Base-by-base conservation (phyloP, 2,888 invertebrate genomes). In the Eueremaeus valkanovi region DNA sequence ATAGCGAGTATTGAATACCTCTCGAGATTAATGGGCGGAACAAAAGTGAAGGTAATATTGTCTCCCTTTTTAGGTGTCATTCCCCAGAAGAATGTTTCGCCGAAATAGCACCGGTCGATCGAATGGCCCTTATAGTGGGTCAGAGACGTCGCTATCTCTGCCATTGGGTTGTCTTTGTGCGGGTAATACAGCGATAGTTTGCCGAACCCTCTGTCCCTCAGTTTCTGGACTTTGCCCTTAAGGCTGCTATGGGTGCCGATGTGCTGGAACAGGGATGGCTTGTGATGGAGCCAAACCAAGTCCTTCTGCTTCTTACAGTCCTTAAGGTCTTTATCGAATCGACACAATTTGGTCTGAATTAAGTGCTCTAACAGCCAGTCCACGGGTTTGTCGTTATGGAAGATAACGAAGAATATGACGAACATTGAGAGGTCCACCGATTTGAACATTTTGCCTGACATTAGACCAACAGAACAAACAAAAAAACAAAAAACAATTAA, bases 341-440 rank as follows among this genome's bases (percentile, higher is more conserved):
- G 83, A 85, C 97, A 98, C n/a, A 91, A 90, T 84, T 92, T 92
- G 3, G 94, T 93, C 76, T 90, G 89, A 74, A 96, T 88, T 78
- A 95, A 89, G 82, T 94, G 90, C 81, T 95, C 94, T 16, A 97
- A 85, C 8, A 98, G 86, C 97, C 97, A 98, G 83, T 98, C 97
- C 0, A 96, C 95, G 0, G 98, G 97, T 85, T 96, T 95, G 82
- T 96, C 94, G 82, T 90, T 90, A 84, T 94, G 93, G 83, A 98
- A 97, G 88, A 97, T 90, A 82, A 97, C 89, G 81, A 97, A 91
- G 84, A 95, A 97, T 79, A 93, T 92, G 51, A 94, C 89, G 77
- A 97, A 86, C 86, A 90, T 90, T 0, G 92, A 90, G 29, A 97
- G 85, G 82, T 95, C 92, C 0, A 90, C 88, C 24, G 93, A 91